Base-by-base conservation (phyloP, 2,113 vertebrate genomes). In the Esox niger region DNA sequence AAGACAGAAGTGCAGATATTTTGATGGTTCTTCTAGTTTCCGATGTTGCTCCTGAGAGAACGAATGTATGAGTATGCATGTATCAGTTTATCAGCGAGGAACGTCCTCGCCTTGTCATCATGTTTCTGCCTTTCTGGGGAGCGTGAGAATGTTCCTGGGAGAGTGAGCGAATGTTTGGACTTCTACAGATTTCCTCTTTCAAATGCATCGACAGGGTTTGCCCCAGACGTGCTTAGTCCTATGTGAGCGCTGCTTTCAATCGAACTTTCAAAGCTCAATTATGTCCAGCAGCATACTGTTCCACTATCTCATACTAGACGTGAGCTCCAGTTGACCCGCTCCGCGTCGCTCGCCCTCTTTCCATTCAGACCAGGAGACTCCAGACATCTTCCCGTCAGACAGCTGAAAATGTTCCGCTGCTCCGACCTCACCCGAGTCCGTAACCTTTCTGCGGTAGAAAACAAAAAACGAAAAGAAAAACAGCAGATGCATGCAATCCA, bases 401-500 rank as follows among this genome's bases (percentile, higher is more conserved):
- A 88, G 86, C 90, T 89, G 88, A 90, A 93, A 88, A 88, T 78
- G 64, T 82, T 89, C 38, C 5, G 23, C 84, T 84, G 79, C 67
- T 90, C 72, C 73, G 83, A 89, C 86, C 87, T 80, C 83, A 84
- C 81, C 67, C 87, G 85, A 83, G 88, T 88, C 80, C 68, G 74
- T 78, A 80, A 83, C 84, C 80, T 92, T 92, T 89, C 79, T 81
- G 82, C 85, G 83, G 69, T n/a, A n/a, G n/a, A n/a, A n/a, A n/a
- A n/a, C n/a, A n/a, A n/a, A n/a, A n/a, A n/a, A n/a, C n/a, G n/a
- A n/a, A n/a, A n/a, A n/a, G 35, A 63, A 58, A 43, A 60, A 63
- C 73, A 77, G 82, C 82, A 81, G 74, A 86, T 83, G 84, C 86
- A 88, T 86, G 88, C 93, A 90, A 73, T 89, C 80, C 89, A 65